Evolutionary conservation across 2,888 invertebrate species (phyloP), one percentile per base, ranked within the genome.

Genomic region (Siphlonurus alternatus): DNA sequence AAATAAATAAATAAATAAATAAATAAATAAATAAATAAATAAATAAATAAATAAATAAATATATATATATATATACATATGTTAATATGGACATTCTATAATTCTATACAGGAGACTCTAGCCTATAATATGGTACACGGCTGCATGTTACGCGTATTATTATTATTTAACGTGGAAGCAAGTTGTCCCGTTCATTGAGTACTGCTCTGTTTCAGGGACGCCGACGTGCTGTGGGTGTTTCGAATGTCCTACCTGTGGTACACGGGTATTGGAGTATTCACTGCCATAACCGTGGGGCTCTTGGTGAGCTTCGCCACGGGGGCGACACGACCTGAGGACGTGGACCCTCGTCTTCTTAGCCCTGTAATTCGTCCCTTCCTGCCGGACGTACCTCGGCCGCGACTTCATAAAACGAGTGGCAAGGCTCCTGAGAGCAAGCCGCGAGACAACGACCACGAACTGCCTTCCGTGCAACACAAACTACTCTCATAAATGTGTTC

Each of bases 231-330:
- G 15, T 64, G 61, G 61, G 72, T 88, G 65, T 89, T 86, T 73
- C 77, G 83, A 69, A 73, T 89, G 71, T 88, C 88, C 18, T 90
- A 89, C 74, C 79, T 88, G 74, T 89, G 88, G 78, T 89, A 88
- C 75, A 86, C 87, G 0, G 77, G 84, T 66, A 78, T 88, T n/a
- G 89, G 89, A 3, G 82, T 85, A 71, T 68, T 82, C 0, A 83
- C 83, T 0, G 84, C 84, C 15, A 79, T 88, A 60, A 65, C 80
- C 2, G 78, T 87, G 3, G 89, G 89, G 0, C 73, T 85, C 20
- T 70, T 84, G 25, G 84, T 88, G 25, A 88, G 88, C 22, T 84
- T 82, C 74, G 78, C 85, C 69, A 86, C 86, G 0, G 82, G 82
- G 7, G 78, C 80, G 2, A 83, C 83, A 68, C 80, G 82, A 70